A percentile compares a stretch with the other conserved stretches of the same genome.
Evolutionary conservation across 2,113 vertebrate genomes (phyloP).

Genomic region (Puntigrus tetrazona): DNA sequence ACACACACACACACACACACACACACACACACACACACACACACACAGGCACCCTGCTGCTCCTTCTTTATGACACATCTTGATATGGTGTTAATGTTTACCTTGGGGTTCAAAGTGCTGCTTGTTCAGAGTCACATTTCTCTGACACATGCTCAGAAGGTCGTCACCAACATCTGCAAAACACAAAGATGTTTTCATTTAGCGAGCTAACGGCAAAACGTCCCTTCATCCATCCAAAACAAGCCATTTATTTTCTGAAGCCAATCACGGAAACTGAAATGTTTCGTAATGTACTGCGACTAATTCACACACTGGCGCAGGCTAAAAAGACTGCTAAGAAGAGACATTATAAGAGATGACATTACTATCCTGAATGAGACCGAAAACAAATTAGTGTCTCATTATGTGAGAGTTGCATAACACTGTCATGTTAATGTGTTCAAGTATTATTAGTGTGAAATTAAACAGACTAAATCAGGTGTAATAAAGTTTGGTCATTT

Average conservation of each 20-base stretch:
- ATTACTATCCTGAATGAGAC: conserved; percentile 17
- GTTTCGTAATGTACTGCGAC: neutral
- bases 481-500: neutral
- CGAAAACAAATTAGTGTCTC: neutral
- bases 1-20: no score
- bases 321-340: neutral
- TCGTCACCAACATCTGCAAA: conserved; percentile 90
- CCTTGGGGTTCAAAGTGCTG: conserved; percentile 75
- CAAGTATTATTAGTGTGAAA: neutral
- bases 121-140: conserved; percentile 82
- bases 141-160: conserved; percentile 88
- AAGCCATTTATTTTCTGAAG: neutral
- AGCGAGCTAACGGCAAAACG: neutral
- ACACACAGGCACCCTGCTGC: neutral
- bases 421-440: neutral
- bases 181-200: conserved; percentile 42
- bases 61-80: no score
- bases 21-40: no score
- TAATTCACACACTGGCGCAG: neutral
- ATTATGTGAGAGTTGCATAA: neutral
- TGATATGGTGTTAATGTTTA: conserved; percentile 57
- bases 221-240: neutral
- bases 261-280: neutral
- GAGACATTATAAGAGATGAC: conserved; percentile 29
- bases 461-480: neutral